Conservation (phyloP, 2,797 vertebrate genomes). For the Anisognathus igniventris region DNA sequence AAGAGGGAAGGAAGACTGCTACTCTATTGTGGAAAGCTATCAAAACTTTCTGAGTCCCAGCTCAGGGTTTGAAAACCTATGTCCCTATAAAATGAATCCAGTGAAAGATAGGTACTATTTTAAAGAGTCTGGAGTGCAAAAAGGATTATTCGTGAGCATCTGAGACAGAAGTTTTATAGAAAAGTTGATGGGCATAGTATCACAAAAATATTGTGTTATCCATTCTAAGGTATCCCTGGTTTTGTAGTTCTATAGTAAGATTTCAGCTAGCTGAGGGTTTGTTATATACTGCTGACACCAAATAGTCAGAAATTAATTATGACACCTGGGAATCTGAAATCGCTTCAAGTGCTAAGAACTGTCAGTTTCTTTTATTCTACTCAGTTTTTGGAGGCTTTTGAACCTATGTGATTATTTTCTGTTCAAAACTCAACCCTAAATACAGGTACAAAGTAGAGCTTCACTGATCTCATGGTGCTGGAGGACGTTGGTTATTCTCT, state of each 20-base stretch:
- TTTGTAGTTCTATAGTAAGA: background rate
- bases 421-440: background rate
- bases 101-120: background rate
- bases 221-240: background rate
- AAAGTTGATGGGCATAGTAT: background rate
- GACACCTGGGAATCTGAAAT: background rate
- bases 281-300: background rate
- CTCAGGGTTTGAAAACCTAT: background rate
- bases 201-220: background rate
- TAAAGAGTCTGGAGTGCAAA: background rate
- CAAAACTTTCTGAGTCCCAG: background rate
- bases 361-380: background rate
- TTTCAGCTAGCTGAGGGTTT: background rate
- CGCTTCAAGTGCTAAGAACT: background rate
- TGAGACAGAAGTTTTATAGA: background rate
- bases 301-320: background rate
- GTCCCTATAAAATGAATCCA: background rate
- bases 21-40: background rate
- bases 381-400: background rate
- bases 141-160: background rate
- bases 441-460: background rate
- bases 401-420: background rate
- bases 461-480: background rate
- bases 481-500: background rate
- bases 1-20: background rate